phyloP scores from a whole-genome alignment of 1,140 invertebrate genomes.

The Ceratina japonica region DNA sequence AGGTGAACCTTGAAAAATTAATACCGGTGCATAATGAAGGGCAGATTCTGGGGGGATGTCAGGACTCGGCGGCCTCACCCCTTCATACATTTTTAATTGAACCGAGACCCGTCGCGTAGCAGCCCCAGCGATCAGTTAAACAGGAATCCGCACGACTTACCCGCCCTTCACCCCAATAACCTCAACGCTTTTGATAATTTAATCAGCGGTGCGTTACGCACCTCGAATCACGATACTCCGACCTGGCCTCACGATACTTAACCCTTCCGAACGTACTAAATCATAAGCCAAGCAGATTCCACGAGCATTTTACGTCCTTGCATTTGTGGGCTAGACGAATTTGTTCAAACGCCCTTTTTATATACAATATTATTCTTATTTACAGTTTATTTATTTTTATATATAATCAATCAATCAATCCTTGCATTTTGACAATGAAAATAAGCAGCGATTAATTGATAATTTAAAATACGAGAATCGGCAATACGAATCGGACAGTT shows the following conservation, averaged over 20 bases:
- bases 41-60: background rate
- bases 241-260: slow-evolving; percentile 12
- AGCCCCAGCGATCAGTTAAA: slow-evolving; percentile 18
- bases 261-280: too few relatives aligned
- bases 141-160: slow-evolving; percentile 38
- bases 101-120: slow-evolving; percentile 2
- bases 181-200: slow-evolving; percentile 51
- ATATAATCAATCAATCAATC: too few relatives aligned
- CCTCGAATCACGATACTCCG: slow-evolving; percentile 23
- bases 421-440: too few relatives aligned
- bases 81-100: slow-evolving; percentile 52
- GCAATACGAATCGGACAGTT: too few relatives aligned
- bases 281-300: too few relatives aligned
- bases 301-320: too few relatives aligned
- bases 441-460: too few relatives aligned
- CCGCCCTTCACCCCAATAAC: slow-evolving; percentile 44
- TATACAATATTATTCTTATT: too few relatives aligned
- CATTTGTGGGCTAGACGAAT: too few relatives aligned
- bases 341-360: too few relatives aligned
- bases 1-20: slow-evolving; percentile 44
- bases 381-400: too few relatives aligned
- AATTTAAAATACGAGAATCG: too few relatives aligned
- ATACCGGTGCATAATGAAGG: slow-evolving; percentile 44
- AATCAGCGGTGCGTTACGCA: slow-evolving; percentile 42
- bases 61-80: background rate